Evolutionary conservation across 2,888 invertebrate genomes (phyloP).

Genomic region (Nymphalis c-album): DNA sequence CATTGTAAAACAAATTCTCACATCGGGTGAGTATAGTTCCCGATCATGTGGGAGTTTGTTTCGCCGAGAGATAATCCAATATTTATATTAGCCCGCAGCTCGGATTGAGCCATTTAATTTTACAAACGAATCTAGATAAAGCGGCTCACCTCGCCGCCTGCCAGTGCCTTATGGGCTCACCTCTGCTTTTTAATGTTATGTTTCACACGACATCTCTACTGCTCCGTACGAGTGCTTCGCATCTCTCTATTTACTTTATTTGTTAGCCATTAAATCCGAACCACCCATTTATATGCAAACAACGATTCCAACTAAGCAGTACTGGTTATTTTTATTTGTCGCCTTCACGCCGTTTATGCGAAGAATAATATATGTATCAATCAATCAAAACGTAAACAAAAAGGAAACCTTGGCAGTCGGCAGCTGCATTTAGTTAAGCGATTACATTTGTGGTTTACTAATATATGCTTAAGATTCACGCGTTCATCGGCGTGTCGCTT

Average conservation of each 20-base stretch:
- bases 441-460: conserved; percentile 60
- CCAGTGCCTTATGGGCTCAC: conserved; percentile 57
- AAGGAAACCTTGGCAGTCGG: conserved; percentile 56
- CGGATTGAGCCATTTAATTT: conserved; percentile 69
- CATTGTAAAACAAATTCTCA: not conserved
- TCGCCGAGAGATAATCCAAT: conserved; percentile 37
- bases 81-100: conserved; percentile 54
- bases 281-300: conserved; percentile 35
- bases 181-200: conserved; percentile 44
- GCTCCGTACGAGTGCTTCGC: conserved; percentile 7
- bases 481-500: conserved; percentile 42
- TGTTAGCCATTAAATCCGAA: conserved; percentile 4
- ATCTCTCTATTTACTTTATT: conserved; percentile 4
- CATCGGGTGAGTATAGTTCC: conserved; percentile 19
- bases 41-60: conserved; percentile 31
- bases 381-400: conserved; percentile 62
- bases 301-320: conserved; percentile 23
- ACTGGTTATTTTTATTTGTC: conserved; percentile 42
- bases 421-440: conserved; percentile 62
- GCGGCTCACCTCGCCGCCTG: conserved; percentile 47
- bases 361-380: conserved; percentile 59
- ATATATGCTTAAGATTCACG: conserved; percentile 62
- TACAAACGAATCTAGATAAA: conserved; percentile 70
- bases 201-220: conserved; percentile 36
- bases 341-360: conserved; percentile 45